A percentile compares a stretch with the other conserved stretches of the same genome.
Evolutionary conservation across 2,888 invertebrate species (phyloP).

Genomic region (Nemotelus nigrinus): DNA sequence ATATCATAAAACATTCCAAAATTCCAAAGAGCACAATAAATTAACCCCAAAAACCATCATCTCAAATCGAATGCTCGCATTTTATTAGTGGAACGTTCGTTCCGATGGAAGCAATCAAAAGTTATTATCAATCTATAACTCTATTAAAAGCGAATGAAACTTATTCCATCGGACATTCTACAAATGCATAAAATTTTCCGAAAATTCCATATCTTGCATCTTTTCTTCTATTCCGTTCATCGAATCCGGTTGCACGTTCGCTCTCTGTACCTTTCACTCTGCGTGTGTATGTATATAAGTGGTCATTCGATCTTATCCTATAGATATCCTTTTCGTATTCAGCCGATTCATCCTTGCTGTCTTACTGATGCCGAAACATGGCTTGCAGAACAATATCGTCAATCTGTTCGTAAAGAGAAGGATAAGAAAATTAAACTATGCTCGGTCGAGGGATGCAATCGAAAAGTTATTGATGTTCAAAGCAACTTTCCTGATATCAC

Average conservation of each 20-base stretch:
- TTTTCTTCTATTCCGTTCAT: not conserved
- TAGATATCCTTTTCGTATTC: not conserved
- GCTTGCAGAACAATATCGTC: conserved; percentile 63
- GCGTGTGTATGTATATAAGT: not conserved
- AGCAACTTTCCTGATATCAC: not conserved
- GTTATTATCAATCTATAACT: not conserved
- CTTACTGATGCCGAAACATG: conserved; percentile 54
- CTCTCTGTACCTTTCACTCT: not conserved
- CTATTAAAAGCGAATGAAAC: conserved; percentile 13
- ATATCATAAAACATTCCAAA: too few species aligned
- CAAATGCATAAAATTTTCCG: not conserved
- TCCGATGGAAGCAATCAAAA: not conserved
- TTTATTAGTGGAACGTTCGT: not conserved
- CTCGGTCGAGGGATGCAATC: conserved; percentile 8
- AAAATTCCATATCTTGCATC: not conserved
- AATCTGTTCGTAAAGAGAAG: conserved; percentile 52
- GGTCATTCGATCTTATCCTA: conserved; percentile 5
- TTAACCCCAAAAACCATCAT: not conserved
- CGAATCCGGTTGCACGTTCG: too few species aligned
- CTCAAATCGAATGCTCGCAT: not conserved
- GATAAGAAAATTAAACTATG: conserved; percentile 38
- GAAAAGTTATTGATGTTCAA: conserved; percentile 28
- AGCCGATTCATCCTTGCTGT: conserved; percentile 26
- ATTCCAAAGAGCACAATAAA: not conserved
- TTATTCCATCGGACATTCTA: not conserved